Base-by-base conservation (phyloP, 2,113 vertebrate genomes). In the Brachyhypopomus gauderio region DNA sequence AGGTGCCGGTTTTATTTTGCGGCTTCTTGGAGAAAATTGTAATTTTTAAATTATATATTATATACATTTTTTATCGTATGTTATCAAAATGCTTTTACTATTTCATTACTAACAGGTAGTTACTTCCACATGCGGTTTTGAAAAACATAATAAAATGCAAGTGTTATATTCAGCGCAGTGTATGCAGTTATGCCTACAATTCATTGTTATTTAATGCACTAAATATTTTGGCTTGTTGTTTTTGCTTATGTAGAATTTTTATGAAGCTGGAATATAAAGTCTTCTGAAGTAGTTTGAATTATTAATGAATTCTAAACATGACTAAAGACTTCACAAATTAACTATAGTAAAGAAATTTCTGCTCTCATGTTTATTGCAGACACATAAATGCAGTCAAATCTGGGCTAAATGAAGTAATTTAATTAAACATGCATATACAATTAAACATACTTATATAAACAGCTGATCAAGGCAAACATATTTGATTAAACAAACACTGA, bases 371-470 rank as follows among this genome's bases (percentile, higher is more conserved):
- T 84, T 86, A 71, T 67, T 84, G 82, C 85, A 77, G 85, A 77
- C 86, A 80, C 11, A 77, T 3, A 59, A 34, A 27, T 63, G 72
- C 60, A 73, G 58, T 73, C 62, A 8, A 41, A 81, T 85, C 82
- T 91, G 89, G 85, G 75, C 86, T 83, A 73, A 86, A 87, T 90
- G 66, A 86, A 36, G 27, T 60, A 23, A 77, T 89, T 70, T 75
- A 85, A 84, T 86, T 84, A 86, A 84, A 86, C 30, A 64, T 60
- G 72, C 17, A 30, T 79, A 38, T 55, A 72, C 85, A 82, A 87
- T 84, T 78, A 85, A 84, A 58, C 77, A 77, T 72, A 52, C 79
- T 30, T 30, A 30, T 75, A 79, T 75, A 69, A 64, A 84, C 75
- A 72, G 3, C 41, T 36, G 6, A 59, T 45, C 41, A 45, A 6